These are phyloP conservation scores for Xanthia icteritia DNA, from an alignment of 2,888 invertebrate species.

Conservation along the genomic window DNA sequence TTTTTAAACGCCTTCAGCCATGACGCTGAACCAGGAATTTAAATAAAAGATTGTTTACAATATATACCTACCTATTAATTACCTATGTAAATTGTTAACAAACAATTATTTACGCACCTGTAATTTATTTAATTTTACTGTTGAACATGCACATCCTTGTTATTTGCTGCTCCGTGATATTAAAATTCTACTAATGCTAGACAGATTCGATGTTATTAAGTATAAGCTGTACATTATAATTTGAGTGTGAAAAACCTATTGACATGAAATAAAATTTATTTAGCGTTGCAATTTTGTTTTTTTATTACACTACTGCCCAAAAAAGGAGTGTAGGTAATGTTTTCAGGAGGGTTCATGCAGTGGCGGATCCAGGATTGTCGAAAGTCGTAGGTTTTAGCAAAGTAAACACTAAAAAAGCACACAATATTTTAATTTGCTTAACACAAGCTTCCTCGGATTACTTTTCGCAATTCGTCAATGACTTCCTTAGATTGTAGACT, in stretches of 20 bases:
- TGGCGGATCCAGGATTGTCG: too few relatives aligned
- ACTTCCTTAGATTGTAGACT: too few relatives aligned
- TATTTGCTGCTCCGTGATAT: constrained; percentile 78
- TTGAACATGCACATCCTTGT: constrained; percentile 71
- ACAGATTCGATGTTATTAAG: constrained; percentile 76
- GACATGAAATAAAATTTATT: constrained; percentile 86
- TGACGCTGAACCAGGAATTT: constrained; percentile 49
- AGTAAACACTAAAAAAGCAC: too few relatives aligned
- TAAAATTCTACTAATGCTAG: constrained; percentile 76
- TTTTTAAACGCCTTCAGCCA: constrained; percentile 48
- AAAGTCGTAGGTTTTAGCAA: too few relatives aligned
- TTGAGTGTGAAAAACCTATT: constrained; percentile 85
- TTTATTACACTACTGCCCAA: too few relatives aligned
- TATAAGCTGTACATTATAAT: constrained; percentile 78
- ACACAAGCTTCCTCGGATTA: too few relatives aligned
- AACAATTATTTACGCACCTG: constrained; percentile 54
- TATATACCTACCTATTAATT: constrained; percentile 9
- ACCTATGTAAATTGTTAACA: constrained; percentile 42
- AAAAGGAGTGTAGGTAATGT: too few relatives aligned
- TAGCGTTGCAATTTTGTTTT: constrained; percentile 82
- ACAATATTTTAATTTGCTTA: too few relatives aligned
- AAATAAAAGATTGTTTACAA: constrained; percentile 41
- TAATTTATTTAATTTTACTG: constrained; percentile 61
- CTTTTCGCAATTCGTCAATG: too few relatives aligned
- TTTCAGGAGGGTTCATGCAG: too few relatives aligned